Conservation (phyloP, 1,140 invertebrate genomes). For the Caenorhabditis brenneri region DNA sequence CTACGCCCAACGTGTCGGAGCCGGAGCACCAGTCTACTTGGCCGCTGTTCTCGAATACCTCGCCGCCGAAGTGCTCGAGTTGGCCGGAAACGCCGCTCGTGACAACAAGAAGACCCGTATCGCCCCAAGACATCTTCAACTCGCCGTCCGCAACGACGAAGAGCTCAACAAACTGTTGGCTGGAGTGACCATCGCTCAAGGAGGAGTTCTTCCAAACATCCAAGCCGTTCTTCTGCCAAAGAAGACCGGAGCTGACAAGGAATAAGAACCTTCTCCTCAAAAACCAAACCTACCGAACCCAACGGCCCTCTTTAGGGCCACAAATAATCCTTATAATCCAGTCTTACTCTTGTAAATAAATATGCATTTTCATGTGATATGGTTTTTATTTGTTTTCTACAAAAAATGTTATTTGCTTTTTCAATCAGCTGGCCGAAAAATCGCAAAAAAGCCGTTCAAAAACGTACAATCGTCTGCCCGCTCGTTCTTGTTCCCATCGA, state of each 20-base stretch:
- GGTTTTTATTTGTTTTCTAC: too few relatives aligned
- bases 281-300: conserved; percentile 43
- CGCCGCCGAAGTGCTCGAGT: conserved; percentile 79
- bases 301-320: conserved; percentile 62
- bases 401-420: too few relatives aligned
- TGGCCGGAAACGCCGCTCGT: conserved; percentile 75
- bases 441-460: too few relatives aligned
- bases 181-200: conserved; percentile 83
- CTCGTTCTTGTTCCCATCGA: too few relatives aligned
- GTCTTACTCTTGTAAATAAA: too few relatives aligned
- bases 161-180: conserved; percentile 81
- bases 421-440: too few relatives aligned
- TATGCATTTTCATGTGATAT: too few relatives aligned
- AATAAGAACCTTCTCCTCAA: conserved; percentile 6
- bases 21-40: conserved; percentile 76
- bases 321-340: too few relatives aligned
- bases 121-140: conserved; percentile 81
- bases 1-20: conserved; percentile 45
- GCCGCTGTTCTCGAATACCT: conserved; percentile 76
- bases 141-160: conserved; percentile 85
- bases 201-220: conserved; percentile 82
- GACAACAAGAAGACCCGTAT: conserved; percentile 77
- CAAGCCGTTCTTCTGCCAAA: conserved; percentile 78
- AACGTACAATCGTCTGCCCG: too few relatives aligned
- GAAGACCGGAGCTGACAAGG: conserved; percentile 73